These are phyloP conservation scores for Garra rufa DNA, from an alignment of 2,113 vertebrate species.

Conservation along the genomic window DNA sequence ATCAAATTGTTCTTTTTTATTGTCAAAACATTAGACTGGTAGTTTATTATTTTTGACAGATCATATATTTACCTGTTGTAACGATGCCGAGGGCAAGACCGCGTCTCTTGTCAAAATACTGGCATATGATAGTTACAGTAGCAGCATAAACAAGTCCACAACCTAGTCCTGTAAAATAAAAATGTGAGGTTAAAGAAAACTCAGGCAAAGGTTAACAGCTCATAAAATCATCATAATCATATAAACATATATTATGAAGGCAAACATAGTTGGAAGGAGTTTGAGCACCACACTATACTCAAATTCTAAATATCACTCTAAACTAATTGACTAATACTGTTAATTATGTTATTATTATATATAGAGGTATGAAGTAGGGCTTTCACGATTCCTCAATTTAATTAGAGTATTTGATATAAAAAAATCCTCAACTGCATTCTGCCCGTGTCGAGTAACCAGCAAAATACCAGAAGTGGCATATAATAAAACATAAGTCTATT, in stretches of 20 bases:
- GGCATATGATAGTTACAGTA: slow-evolving; percentile 86
- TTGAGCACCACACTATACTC: neutral
- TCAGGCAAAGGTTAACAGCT: neutral
- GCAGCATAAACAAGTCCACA: slow-evolving; percentile 87
- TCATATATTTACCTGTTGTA: slow-evolving; percentile 81
- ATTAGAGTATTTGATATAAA: too few species aligned
- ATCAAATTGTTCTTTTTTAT: too few species aligned
- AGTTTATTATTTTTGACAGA: neutral
- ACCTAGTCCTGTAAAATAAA: slow-evolving; percentile 77
- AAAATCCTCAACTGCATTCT: too few species aligned
- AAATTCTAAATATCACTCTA: neutral
- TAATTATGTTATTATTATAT: too few species aligned
- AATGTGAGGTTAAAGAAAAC: neutral
- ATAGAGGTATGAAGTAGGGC: too few species aligned
- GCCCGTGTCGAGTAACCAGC: too few species aligned
- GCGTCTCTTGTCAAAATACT: slow-evolving; percentile 87
- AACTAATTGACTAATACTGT: too few species aligned
- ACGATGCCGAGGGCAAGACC: slow-evolving; percentile 87
- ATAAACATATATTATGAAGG: neutral
- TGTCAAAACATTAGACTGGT: neutral
- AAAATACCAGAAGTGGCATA: too few species aligned
- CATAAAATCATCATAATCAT: neutral
- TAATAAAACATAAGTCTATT: too few species aligned
- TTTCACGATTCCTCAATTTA: too few species aligned
- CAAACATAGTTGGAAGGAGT: neutral